These are phyloP conservation scores for Epinotia demarniana DNA, from an alignment of 2,888 invertebrate species.

Conservation along the genomic window DNA sequence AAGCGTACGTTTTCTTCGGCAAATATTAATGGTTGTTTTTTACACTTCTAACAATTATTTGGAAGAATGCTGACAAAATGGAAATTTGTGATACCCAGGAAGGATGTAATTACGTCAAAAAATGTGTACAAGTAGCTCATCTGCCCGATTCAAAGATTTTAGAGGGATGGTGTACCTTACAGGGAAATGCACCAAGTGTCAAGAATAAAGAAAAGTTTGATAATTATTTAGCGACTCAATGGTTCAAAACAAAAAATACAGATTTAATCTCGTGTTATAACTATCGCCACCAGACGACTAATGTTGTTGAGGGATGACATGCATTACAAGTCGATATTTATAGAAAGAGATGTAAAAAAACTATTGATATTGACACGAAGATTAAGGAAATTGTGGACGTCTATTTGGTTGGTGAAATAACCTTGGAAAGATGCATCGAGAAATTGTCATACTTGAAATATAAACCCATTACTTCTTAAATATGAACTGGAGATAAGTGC, in stretches of 20 bases:
- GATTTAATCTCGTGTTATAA: constrained; percentile 13
- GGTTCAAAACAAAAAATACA: constrained; percentile 13
- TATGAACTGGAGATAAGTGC: neutral
- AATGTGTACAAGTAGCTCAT: neutral
- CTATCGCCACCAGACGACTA: constrained; percentile 13
- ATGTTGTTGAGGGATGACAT: constrained; percentile 11
- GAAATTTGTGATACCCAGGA: constrained; percentile 5
- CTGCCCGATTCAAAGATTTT: neutral
- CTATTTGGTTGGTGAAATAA: constrained; percentile 1
- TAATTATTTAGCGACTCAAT: constrained; percentile 14
- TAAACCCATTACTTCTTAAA: neutral
- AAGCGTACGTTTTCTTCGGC: constrained; percentile 4
- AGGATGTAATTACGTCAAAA: constrained; percentile 3
- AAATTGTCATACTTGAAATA: constrained; percentile 5
- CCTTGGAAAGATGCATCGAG: constrained; percentile 1
- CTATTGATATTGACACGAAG: constrained; percentile 1
- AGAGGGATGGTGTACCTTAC: neutral
- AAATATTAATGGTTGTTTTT: neutral
- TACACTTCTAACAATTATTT: neutral
- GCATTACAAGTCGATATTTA: constrained; percentile 1
- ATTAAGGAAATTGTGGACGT: constrained; percentile 5
- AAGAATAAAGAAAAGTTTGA: constrained; percentile 12
- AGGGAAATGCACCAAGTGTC: neutral
- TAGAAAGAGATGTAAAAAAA: neutral
- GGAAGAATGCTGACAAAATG: constrained; percentile 5